A percentile compares a stretch with the other conserved stretches of the same genome.
These are phyloP conservation scores for Lichenostomus cassidix DNA, from an alignment of 2,113 vertebrate genomes.

Conservation along the genomic window DNA sequence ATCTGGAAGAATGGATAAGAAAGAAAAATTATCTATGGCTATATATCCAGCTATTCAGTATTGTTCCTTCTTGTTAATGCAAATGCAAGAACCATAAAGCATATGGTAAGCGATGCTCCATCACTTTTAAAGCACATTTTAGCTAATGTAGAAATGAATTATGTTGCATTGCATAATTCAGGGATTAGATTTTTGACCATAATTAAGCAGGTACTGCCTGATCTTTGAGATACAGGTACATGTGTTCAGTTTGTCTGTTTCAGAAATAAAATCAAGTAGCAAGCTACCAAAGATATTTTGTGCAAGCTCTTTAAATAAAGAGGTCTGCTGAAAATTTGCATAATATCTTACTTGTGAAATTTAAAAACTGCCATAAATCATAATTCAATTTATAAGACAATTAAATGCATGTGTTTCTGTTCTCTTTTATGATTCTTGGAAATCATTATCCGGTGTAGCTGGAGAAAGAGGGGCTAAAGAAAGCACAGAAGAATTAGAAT, in stretches of 20 bases:
- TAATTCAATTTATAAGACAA: slow-evolving; percentile 46
- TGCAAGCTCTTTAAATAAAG: neutral
- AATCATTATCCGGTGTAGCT: neutral
- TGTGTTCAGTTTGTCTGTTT: neutral
- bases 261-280: slow-evolving; percentile 20
- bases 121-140: neutral
- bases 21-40: neutral
- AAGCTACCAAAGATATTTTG: neutral
- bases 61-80: slow-evolving; percentile 3
- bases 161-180: slow-evolving; percentile 3
- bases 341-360: neutral
- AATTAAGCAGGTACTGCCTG: neutral
- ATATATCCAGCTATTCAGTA: neutral
- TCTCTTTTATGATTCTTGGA: slow-evolving; percentile 23
- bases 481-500: neutral
- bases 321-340: slow-evolving; percentile 21
- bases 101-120: slow-evolving; percentile 24
- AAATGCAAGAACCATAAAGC: slow-evolving; percentile 33
- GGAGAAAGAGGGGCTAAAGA: neutral
- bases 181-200: neutral
- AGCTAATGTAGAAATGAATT: slow-evolving; percentile 28
- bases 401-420: slow-evolving; percentile 37
- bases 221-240: neutral
- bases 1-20: neutral
- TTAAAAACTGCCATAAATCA: slow-evolving; percentile 20